Conservation (phyloP, 1,140 invertebrate genomes). For the Melipona quadrifasciata region DNA sequence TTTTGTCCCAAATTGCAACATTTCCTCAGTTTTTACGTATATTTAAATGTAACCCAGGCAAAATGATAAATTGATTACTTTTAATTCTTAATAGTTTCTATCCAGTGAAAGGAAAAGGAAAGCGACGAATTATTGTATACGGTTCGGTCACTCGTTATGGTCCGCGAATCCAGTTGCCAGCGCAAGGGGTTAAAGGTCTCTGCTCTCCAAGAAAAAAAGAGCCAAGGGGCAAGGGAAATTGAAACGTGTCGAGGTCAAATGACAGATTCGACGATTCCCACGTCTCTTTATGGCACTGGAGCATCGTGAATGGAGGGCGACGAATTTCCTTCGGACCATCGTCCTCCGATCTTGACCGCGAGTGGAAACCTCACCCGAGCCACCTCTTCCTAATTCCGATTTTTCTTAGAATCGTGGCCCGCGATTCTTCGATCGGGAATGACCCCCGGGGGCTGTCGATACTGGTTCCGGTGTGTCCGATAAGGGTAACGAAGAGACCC, state of each 20-base stretch:
- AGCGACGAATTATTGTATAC: too few species aligned
- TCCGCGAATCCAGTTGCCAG: too few species aligned
- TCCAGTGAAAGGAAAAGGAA: too few species aligned
- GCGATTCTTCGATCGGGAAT: conserved; percentile 52
- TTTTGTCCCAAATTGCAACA: too few species aligned
- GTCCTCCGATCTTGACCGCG: background rate
- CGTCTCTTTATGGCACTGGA: background rate
- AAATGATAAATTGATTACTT: too few species aligned
- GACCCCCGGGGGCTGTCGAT: conserved; percentile 55
- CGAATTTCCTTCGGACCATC: too few species aligned
- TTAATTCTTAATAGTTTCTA: too few species aligned
- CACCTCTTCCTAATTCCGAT: conserved; percentile 32
- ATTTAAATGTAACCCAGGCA: too few species aligned
- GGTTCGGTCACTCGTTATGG: too few species aligned
- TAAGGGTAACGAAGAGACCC: conserved; percentile 63
- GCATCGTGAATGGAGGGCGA: too few species aligned
- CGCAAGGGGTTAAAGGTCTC: background rate
- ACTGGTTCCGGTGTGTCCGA: conserved; percentile 61
- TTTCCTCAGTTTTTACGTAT: too few species aligned
- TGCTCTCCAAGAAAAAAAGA: too few species aligned
- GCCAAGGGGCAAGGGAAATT: background rate
- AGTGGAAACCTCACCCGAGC: background rate
- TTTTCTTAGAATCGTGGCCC: conserved; percentile 8
- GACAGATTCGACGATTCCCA: background rate
- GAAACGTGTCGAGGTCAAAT: background rate